Base-by-base conservation (phyloP, 2,888 invertebrate species). In the Machimus atricapillus region DNA sequence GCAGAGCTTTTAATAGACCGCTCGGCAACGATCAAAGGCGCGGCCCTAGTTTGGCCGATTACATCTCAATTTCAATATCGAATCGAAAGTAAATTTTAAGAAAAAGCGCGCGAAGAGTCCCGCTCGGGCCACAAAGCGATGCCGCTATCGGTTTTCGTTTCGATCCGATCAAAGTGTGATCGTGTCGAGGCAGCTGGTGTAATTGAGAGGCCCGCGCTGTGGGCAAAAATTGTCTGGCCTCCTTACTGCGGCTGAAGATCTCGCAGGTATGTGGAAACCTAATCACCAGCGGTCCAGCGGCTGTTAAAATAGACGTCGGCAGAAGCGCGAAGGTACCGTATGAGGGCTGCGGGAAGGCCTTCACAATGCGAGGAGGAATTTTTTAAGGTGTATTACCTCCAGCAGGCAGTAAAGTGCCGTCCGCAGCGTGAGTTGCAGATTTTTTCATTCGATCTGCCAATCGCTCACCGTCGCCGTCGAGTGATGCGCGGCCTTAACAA, bases 361-460 rank as follows among this genome's bases (percentile, higher is more conserved):
- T 74, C n/a, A 74, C 74, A 43, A 74, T 40, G 73, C 16, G 40
- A 74, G 31, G 23, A 74, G 46, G 85, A 85, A 74, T 85, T 85
- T 85, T 74, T 37, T 40, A 46, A 40, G 43, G 79, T 31, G 16
- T 82, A 52, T 56, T 82, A 58, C 66, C 46, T 34, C 74, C n/a
- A 12, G 52, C 76, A n/a, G 76, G 23, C 37, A 23, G 74, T 85
- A 27, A 74, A 73, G 74, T 85, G 73, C 85, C 27, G 73, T 74
- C 52, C 74, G 74, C 74, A 73, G 43, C 73, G 46, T 85, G 85
- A 85, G 16, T 23, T 27, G 74, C 85, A 85, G 43, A 85, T 85
- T 91, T 90, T 91, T 90, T 89, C 89, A 91, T 91, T 91, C 91
- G 91, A 91, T 91, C 90, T 91, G 91, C 91, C 91, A 91, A 91